Conservation (phyloP, 2,888 invertebrate genomes). For the Embidobia sp. region DNA sequence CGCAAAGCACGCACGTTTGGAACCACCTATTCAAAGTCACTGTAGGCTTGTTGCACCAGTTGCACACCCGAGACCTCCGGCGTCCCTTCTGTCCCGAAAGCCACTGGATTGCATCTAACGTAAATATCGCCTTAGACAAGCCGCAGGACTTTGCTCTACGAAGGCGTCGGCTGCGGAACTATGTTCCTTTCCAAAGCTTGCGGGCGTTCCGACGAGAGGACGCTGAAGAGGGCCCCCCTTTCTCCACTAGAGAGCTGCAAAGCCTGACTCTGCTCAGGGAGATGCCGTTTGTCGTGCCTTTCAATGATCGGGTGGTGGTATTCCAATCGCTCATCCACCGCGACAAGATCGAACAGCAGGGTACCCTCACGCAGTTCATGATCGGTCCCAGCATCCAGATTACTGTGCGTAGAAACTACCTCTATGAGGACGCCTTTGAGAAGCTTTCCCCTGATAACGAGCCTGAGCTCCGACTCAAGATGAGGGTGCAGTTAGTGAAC, state of each 20-base stretch:
- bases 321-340: conserved; percentile 87
- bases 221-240: conserved; percentile 89
- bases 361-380: conserved; percentile 88
- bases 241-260: conserved; percentile 93
- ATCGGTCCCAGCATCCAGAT: conserved; percentile 89
- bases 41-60: conserved; percentile 89
- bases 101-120: conserved; percentile 85
- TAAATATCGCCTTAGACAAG: conserved; percentile 82
- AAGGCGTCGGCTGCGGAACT: conserved; percentile 80
- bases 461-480: conserved; percentile 91
- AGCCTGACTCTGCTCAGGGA: conserved; percentile 94
- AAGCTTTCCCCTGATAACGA: conserved; percentile 95
- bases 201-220: conserved; percentile 84
- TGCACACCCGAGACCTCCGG: conserved; percentile 93
- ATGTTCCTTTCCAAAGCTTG: conserved; percentile 83
- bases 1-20: conserved; percentile 86
- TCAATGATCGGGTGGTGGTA: conserved; percentile 93
- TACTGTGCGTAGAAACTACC: conserved; percentile 91
- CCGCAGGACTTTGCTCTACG: conserved; percentile 83
- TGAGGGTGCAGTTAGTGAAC: conserved; percentile 95
- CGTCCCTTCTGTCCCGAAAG: conserved; percentile 88
- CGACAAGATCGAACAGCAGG: conserved; percentile 88
- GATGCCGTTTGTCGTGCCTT: conserved; percentile 96
- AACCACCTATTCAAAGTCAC: conserved; percentile 90
- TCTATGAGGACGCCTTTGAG: conserved; percentile 99